These are phyloP conservation scores for Phaetusa simplex DNA, from an alignment of 2,113 vertebrate species.

Conservation along the genomic window DNA sequence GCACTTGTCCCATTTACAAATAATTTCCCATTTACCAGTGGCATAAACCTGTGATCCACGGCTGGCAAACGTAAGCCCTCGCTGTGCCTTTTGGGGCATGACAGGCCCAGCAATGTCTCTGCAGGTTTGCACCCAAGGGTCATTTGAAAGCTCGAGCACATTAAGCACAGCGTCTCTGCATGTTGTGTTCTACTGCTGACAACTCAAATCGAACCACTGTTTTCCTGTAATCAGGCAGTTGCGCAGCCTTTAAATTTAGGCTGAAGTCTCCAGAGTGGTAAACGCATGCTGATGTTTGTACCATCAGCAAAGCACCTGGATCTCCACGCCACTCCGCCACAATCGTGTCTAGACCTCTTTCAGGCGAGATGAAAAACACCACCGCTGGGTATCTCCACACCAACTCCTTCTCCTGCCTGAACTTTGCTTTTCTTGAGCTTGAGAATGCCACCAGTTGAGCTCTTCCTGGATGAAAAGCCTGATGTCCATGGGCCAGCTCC, in stretches of 20 bases:
- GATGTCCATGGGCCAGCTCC: neutral
- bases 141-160: neutral
- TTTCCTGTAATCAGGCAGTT: neutral
- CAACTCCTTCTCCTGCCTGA: neutral
- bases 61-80: neutral
- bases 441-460: accelerated
- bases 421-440: neutral
- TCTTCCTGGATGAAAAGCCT: neutral
- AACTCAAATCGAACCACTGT: neutral
- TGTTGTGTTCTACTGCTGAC: neutral
- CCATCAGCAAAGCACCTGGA: neutral
- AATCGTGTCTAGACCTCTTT: neutral
- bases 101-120: neutral
- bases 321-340: accelerated
- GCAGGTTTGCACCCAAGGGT: neutral
- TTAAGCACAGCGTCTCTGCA: neutral
- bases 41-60: neutral
- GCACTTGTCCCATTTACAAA: neutral
- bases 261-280: neutral
- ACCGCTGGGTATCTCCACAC: neutral
- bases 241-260: neutral
- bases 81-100: neutral
- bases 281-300: neutral
- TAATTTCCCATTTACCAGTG: neutral
- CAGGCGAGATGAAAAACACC: neutral